phyloP scores from a whole-genome alignment of 2,888 invertebrate genomes.

The Lepidocyrtinus sp. region DNA sequence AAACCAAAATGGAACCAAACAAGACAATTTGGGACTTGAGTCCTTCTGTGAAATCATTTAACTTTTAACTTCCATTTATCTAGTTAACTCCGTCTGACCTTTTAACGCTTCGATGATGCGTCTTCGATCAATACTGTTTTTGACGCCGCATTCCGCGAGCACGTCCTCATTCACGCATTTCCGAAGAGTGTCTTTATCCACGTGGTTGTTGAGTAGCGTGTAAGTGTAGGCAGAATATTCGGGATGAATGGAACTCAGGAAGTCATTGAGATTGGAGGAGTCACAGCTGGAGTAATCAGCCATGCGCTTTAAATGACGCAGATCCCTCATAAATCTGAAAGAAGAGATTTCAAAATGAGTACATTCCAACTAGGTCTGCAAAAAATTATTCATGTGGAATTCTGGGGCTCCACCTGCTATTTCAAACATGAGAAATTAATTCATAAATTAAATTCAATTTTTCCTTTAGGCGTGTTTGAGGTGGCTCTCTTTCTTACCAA shows the following conservation, averaged over 20 bases:
- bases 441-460: not conserved
- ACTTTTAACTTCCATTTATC: no score
- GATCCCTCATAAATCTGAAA: conserved; percentile 89
- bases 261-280: conserved; percentile 89
- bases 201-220: conserved; percentile 94
- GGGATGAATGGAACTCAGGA: conserved; percentile 86
- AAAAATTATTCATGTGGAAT: not conserved
- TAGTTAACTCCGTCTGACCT: no score
- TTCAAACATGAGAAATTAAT: not conserved
- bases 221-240: conserved; percentile 98
- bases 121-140: conserved; percentile 94
- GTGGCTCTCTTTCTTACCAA: conserved; percentile 63
- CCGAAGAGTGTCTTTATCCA: conserved; percentile 90
- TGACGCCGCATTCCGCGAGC: conserved; percentile 89
- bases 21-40: no score
- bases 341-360: no score
- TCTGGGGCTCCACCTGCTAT: not conserved
- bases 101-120: conserved; percentile 89
- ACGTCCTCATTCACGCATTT: conserved; percentile 84
- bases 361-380: not conserved
- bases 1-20: no score
- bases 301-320: conserved; percentile 94
- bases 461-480: no score
- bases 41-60: no score
- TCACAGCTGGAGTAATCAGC: conserved; percentile 97